Evolutionary conservation across 2,113 vertebrate genomes (phyloP).

Genomic region (Bufo bufo): DNA sequence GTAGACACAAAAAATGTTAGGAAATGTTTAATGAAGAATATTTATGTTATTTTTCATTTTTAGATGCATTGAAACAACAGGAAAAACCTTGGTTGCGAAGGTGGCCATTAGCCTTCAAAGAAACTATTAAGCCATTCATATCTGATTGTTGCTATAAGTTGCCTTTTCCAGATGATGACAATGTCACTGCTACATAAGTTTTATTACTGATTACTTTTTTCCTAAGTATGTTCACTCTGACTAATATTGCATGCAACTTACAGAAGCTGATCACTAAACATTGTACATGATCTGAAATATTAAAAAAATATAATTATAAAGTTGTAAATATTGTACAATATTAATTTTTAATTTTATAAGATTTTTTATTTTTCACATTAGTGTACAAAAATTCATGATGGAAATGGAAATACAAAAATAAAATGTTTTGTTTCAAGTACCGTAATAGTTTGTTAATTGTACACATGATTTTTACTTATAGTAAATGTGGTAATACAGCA

Average conservation of each 20-base stretch:
- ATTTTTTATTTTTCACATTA: conserved; percentile 75
- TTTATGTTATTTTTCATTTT: not conserved
- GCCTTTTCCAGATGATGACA: not conserved
- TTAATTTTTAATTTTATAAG: conserved; percentile 73
- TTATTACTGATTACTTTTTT: not conserved
- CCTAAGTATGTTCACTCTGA: not conserved
- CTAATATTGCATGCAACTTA: conserved; percentile 20
- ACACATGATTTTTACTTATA: not conserved
- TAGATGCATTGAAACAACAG: not conserved
- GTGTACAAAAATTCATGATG: conserved; percentile 69
- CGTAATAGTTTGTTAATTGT: not conserved
- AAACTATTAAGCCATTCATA: not conserved
- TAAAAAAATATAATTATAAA: conserved; percentile 52
- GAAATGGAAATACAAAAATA: conserved; percentile 65
- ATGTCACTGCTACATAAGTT: conserved; percentile 7
- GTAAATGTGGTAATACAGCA: not conserved
- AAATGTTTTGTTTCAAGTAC: conserved; percentile 61
- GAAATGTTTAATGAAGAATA: not conserved
- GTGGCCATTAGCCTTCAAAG: not conserved
- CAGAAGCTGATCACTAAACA: conserved; percentile 11
- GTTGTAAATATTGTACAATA: conserved; percentile 76
- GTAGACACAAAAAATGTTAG: not conserved
- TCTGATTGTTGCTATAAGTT: conserved; percentile 6
- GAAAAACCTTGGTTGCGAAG: not conserved
- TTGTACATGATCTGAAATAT: conserved; percentile 15